Base-by-base conservation (phyloP, 2,797 vertebrate genomes). In the Oreortyx pictus region DNA sequence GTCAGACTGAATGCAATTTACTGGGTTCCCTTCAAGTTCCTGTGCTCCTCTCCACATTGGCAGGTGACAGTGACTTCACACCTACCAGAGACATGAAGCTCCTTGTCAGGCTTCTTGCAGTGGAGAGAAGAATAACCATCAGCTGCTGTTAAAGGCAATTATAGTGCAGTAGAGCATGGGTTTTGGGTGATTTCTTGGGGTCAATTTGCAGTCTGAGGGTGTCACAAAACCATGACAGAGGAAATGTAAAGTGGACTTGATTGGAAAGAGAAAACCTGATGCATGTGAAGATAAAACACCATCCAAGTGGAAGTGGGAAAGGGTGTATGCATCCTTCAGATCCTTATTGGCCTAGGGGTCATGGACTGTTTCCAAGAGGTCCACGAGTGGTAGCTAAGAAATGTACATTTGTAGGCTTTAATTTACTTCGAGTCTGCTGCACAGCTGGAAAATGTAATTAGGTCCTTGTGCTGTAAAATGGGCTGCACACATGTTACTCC, bases 401-500 rank as follows among this genome's bases (percentile, higher is more conserved):
- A 78, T 89, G 70, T 62, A 81, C 46, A 68, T 86, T 81, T 62
- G 66, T 66, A 92, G 79, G 29, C 46, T 95, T 92, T 91, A 91
- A 75, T 95, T 93, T 89, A 61, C 89, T 92, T 95, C 89, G 85
- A 93, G 85, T 52, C 87, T 89, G 88, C 47, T 81, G 89, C 85
- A 66, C 94, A 95, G 89, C 91, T 96, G 93, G 87, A 91, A 81
- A 94, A 88, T 78, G 79, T 95, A 94, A 95, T 95, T 88, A 89
- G 82, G 94, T 83, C 91, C 89, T 88, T 83, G 94, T 89, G 91
- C 80, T 91, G 41, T 89, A 91, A 95, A 95, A 82, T 17, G 61
- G 87, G 85, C 60, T 92, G 66, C 54, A 81, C 73, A 86, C 43
- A 81, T 7, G n/a, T 76, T 93, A 89, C 85, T 94, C n/a, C 76